phyloP scores from a whole-genome alignment of 1,140 invertebrate species.

The Lethocerus indicus region DNA sequence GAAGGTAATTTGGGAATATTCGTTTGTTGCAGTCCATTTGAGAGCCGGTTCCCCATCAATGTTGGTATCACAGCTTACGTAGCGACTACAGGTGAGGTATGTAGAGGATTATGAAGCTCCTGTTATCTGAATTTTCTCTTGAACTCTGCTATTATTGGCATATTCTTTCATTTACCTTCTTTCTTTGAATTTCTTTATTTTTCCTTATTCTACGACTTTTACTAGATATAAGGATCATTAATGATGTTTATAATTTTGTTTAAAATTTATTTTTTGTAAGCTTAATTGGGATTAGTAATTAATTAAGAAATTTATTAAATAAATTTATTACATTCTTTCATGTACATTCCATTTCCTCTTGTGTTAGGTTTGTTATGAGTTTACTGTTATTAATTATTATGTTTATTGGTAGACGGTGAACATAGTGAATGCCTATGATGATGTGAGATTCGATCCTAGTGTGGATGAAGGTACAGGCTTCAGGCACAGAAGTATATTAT shows the following conservation, averaged over 20 bases:
- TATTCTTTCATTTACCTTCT: no score
- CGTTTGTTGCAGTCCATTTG: slow-evolving; percentile 51
- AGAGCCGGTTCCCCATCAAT: slow-evolving; percentile 89
- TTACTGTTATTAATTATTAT: no score
- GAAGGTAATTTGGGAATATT: no score
- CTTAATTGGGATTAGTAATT: no score
- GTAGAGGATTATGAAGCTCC: neutral
- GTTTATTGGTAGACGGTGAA: slow-evolving; percentile 37
- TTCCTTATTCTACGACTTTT: no score
- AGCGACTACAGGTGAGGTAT: slow-evolving; percentile 88
- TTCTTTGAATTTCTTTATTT: no score
- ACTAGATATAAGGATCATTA: neutral
- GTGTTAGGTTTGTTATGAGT: no score
- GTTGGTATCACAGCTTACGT: slow-evolving; percentile 91
- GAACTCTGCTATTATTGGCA: no score
- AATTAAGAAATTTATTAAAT: no score
- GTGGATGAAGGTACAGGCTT: slow-evolving; percentile 64
- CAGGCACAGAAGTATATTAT: slow-evolving; percentile 68
- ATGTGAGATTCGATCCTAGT: slow-evolving; percentile 75
- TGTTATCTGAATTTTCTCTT: neutral
- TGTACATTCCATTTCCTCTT: no score
- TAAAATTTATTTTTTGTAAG: neutral
- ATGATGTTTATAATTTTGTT: neutral
- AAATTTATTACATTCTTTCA: no score
- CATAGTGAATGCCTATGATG: slow-evolving; percentile 78